Base-by-base conservation (phyloP, 2,888 invertebrate species). In the Chrysina gloriosa region DNA sequence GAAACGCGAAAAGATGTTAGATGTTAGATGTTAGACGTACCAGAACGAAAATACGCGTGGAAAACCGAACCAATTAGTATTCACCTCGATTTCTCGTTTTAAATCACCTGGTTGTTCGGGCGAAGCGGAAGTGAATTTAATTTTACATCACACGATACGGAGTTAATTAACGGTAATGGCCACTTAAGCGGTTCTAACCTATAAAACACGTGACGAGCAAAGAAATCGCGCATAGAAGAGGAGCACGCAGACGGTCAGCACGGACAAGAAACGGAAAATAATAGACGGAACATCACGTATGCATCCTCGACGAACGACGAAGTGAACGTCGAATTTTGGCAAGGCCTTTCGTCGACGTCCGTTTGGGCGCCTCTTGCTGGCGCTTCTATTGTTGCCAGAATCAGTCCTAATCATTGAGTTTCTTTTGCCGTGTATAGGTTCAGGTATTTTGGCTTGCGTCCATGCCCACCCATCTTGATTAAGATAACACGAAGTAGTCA, bases 101-200 rank as follows among this genome's bases (percentile, higher is more conserved):
- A 61, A 61, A 61, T 61, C 58, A 61, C 42, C 58, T 61, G 42
- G 29, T 61, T 61, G 42, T 42, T 61, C 27, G 39, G 27, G 42
- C 39, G 42, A 29, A 14, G 58, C 58, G 58, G 42, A 61, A 61
- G 58, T 27, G 42, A 27, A n/a, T 42, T 42, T 61, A 61, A 42
- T 61, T 61, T 42, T 61, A 61, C 42, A 61, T 56, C 56, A 56
- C 36, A 23, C 27, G 25, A 45, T 27, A 25, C 58, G 42, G 27
- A 61, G 58, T 61, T 61, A 61, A 61, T 61, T 61, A 61, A 36
- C 58, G 36, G 58, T 42, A 61, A 61, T 42, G 42, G 42, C 42
- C 27, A 61, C 42, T 61, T 61, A 61, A 61, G 42, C 29, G 58
- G 42, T 61, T 61, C 42, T 61, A 61, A 61, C 58, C 58, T 45